Evolutionary conservation across 2,113 vertebrate species (phyloP).

Genomic region (Gymnocephalus cernua): DNA sequence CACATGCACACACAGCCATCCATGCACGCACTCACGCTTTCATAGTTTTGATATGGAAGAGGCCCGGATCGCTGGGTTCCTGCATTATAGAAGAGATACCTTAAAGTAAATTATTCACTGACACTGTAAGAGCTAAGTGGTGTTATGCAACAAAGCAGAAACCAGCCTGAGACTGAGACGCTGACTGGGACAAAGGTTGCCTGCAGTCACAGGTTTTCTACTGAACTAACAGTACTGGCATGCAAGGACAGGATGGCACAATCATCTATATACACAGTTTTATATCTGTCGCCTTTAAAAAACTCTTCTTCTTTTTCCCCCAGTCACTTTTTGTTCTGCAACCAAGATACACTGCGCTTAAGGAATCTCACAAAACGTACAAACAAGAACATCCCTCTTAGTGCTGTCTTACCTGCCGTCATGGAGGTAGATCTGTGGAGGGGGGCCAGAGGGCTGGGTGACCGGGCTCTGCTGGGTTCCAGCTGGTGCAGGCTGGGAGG

Average conservation of each 20-base stretch:
- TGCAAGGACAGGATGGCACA: constrained; percentile 1
- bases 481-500: constrained; percentile 66
- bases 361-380: background rate
- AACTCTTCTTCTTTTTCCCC: background rate
- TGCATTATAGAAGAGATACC: constrained; percentile 78
- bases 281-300: constrained; percentile 17
- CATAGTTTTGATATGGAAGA: constrained; percentile 51
- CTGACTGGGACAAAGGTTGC: constrained; percentile 29
- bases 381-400: constrained; percentile 19
- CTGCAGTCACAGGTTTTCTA: constrained; percentile 37
- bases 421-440: constrained; percentile 94
- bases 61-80: constrained; percentile 44
- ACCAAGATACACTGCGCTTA: background rate
- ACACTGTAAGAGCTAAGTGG: constrained; percentile 69
- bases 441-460: constrained; percentile 83
- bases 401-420: constrained; percentile 90
- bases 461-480: constrained; percentile 80
- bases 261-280: background rate
- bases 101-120: constrained; percentile 80
- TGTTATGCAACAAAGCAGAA: constrained; percentile 60
- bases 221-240: constrained; percentile 16
- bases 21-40: constrained; percentile 27
- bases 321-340: background rate
- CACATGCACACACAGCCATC: constrained; percentile 2
- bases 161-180: constrained; percentile 26